A percentile compares a stretch with the other conserved stretches of the same genome.
These are phyloP conservation scores for Nothobranchius furzeri DNA, from an alignment of 2,113 vertebrate genomes.

Conservation along the genomic window DNA sequence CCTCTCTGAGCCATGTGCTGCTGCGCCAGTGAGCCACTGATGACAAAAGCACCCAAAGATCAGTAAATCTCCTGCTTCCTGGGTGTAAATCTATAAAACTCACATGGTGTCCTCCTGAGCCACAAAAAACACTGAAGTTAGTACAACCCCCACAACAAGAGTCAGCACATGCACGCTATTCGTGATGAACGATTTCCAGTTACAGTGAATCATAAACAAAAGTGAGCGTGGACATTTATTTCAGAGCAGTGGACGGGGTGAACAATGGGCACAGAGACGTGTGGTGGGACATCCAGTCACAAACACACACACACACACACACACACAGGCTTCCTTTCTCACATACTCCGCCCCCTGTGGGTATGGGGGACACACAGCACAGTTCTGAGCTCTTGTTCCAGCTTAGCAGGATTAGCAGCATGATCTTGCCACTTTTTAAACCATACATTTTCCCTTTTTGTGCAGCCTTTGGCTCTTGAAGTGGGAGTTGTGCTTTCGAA, in stretches of 20 bases:
- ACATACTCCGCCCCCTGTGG: constrained; percentile 30
- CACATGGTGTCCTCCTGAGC: neutral
- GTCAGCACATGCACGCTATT: neutral
- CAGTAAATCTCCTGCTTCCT: constrained; percentile 23
- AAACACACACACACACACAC: neutral
- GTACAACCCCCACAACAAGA: neutral
- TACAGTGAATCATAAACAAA: constrained; percentile 14
- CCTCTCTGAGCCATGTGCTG: constrained; percentile 20
- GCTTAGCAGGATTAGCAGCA: constrained; percentile 60
- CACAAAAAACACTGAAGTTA: neutral
- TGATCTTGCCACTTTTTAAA: constrained; percentile 46
- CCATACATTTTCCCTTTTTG: constrained; percentile 49
- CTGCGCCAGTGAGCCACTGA: constrained; percentile 64
- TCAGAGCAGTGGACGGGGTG: constrained; percentile 8
- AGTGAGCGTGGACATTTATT: constrained; percentile 15
- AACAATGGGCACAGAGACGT: constrained; percentile 41
- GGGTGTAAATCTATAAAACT: constrained; percentile 8
- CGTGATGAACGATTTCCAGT: constrained; percentile 3
- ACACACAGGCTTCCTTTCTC: constrained; percentile 9
- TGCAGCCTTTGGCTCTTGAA: constrained; percentile 29
- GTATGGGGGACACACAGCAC: constrained; percentile 39
- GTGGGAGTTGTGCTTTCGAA: constrained; percentile 19
- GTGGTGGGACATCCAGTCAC: constrained; percentile 15
- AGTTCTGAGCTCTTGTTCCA: constrained; percentile 57
- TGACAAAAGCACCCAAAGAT: constrained; percentile 29